phyloP scores from a whole-genome alignment of 2,797 vertebrate genomes.

The Acrossocheilus wenchowensis region DNA sequence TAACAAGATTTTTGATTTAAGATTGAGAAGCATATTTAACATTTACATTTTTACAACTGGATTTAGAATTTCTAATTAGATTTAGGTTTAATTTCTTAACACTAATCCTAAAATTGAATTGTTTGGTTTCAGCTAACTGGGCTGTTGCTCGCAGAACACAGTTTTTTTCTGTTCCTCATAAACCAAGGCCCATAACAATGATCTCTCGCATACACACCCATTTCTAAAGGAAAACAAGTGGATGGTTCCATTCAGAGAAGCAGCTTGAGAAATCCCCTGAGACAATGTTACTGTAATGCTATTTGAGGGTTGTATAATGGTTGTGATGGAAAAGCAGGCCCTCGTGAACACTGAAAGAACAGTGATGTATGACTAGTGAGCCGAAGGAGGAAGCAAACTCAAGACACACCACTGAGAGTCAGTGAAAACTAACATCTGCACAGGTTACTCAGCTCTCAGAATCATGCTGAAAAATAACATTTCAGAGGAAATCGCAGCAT shows the following conservation, averaged over 20 bases:
- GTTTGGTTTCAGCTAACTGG: constrained; percentile 6
- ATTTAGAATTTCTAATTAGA: not conserved
- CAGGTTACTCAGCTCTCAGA: constrained; percentile 19
- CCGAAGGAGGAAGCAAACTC: not conserved
- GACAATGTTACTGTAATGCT: constrained; percentile 20
- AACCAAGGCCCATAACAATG: constrained; percentile 18
- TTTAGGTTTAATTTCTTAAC: constrained; percentile 5
- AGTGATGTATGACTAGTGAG: constrained; percentile 20
- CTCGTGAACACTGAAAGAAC: not conserved
- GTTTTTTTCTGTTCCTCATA: constrained; percentile 12
- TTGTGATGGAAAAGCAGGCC: not conserved
- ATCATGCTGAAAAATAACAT: constrained; percentile 6
- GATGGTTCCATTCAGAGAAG: constrained; percentile 32
- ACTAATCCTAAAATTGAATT: constrained; percentile 15
- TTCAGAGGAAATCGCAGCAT: not conserved
- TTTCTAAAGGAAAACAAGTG: constrained; percentile 37
- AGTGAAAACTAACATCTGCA: constrained; percentile 26
- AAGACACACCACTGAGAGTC: constrained; percentile 9
- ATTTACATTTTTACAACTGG: constrained; percentile 1
- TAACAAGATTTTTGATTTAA: constrained; percentile 13
- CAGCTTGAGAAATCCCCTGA: constrained; percentile 19
- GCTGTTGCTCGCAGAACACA: not conserved
- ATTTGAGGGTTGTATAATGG: constrained; percentile 21
- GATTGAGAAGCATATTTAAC: not conserved
- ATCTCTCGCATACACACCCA: constrained; percentile 27